Evolutionary conservation across 1,140 invertebrate genomes (phyloP).

Genomic region (Aphelinus certus): DNA sequence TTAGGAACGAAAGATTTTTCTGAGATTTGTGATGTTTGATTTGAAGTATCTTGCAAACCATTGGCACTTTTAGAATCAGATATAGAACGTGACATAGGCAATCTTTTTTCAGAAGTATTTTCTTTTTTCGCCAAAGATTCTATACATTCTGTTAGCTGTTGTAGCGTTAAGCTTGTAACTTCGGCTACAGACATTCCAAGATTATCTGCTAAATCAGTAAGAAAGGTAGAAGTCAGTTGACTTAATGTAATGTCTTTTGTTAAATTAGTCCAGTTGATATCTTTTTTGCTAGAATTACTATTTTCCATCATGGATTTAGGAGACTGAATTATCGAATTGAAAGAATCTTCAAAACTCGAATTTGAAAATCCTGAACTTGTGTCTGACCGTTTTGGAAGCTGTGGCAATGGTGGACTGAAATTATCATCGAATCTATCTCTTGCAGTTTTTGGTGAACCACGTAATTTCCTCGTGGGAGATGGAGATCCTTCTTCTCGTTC

Average conservation of each 20-base stretch:
- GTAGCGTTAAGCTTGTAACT: slow-evolving; percentile 84
- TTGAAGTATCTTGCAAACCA: not conserved
- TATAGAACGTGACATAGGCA: slow-evolving; percentile 51
- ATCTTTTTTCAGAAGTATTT: slow-evolving; percentile 9
- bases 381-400: slow-evolving; percentile 50
- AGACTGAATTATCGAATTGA: slow-evolving; percentile 55
- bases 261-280: slow-evolving; percentile 41
- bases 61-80: slow-evolving; percentile 9
- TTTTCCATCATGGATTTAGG: slow-evolving; percentile 26
- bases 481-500: slow-evolving; percentile 66
- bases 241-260: slow-evolving; percentile 80
- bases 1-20: slow-evolving; percentile 39
- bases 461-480: slow-evolving; percentile 51
- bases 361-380: slow-evolving; percentile 47
- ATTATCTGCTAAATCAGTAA: slow-evolving; percentile 79
- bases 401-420: slow-evolving; percentile 57
- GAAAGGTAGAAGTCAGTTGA: slow-evolving; percentile 81
- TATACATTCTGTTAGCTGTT: slow-evolving; percentile 82
- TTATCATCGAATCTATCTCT: slow-evolving; percentile 58
- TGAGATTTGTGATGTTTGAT: slow-evolving; percentile 30
- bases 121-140: slow-evolving; percentile 61
- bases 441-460: slow-evolving; percentile 43
- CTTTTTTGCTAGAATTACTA: slow-evolving; percentile 17
- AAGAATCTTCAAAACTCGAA: slow-evolving; percentile 60
- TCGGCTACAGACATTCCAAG: slow-evolving; percentile 79